phyloP scores from a whole-genome alignment of 2,888 invertebrate species.

The Siphlonurus alternatus region DNA sequence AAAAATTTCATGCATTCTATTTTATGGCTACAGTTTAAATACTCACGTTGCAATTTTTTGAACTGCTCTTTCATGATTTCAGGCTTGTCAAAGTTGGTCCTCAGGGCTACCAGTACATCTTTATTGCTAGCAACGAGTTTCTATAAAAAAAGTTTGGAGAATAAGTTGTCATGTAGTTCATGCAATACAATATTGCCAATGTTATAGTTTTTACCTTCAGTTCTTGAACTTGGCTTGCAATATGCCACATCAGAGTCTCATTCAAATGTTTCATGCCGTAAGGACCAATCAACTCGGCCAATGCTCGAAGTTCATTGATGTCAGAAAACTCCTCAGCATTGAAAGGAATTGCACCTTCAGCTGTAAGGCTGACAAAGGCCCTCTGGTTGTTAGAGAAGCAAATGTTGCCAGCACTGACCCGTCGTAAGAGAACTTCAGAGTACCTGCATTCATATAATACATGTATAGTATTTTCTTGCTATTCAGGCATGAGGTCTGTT shows the following conservation, averaged over 20 bases:
- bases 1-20: no score
- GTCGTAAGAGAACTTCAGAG: constrained; percentile 58
- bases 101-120: constrained; percentile 71
- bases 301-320: constrained; percentile 79
- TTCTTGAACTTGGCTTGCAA: constrained; percentile 94
- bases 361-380: constrained; percentile 86
- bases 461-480: neutral
- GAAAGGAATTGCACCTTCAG: constrained; percentile 83
- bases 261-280: constrained; percentile 96
- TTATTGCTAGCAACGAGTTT: constrained; percentile 79
- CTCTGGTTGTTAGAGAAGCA: constrained; percentile 93
- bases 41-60: constrained; percentile 53
- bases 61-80: constrained; percentile 96
- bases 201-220: constrained; percentile 52
- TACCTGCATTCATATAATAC: constrained; percentile 30
- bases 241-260: constrained; percentile 97
- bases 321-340: constrained; percentile 98
- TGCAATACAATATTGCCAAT: neutral
- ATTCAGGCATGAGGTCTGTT: no score
- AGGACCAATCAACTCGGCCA: constrained; percentile 94
- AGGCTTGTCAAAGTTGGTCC: constrained; percentile 97
- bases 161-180: constrained; percentile 8
- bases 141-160: constrained; percentile 24
- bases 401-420: constrained; percentile 90
- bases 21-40: no score